These are phyloP conservation scores for Apodemia hepburni DNA, from an alignment of 2,888 invertebrate species.

Conservation along the genomic window DNA sequence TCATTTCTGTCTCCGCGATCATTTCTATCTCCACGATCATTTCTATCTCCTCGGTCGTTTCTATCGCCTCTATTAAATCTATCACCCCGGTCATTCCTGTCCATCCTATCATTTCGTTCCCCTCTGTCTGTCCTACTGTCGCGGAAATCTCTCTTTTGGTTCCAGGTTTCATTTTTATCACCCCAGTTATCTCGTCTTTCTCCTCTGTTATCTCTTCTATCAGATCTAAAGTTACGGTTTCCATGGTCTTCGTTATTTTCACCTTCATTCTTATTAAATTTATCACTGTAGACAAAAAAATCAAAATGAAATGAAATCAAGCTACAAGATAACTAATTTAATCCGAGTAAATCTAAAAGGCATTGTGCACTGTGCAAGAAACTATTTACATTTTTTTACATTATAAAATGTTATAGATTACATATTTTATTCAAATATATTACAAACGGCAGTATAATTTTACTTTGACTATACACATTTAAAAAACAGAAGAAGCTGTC, in stretches of 20 bases:
- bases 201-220: conserved; percentile 42
- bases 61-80: conserved; percentile 43
- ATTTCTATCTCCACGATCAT: conserved; percentile 30
- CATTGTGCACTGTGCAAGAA: neutral
- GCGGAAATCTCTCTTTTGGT: conserved; percentile 41
- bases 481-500: too few species aligned
- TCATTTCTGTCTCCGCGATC: conserved; percentile 34
- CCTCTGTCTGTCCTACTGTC: conserved; percentile 35
- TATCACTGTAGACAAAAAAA: conserved; percentile 35
- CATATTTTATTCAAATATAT: neutral
- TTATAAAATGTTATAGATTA: neutral
- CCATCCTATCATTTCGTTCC: conserved; percentile 23
- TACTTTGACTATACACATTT: neutral
- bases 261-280: conserved; percentile 49
- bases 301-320: conserved; percentile 27
- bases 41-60: conserved; percentile 39
- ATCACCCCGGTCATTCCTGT: conserved; percentile 40
- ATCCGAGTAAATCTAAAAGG: neutral
- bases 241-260: conserved; percentile 44
- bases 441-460: neutral
- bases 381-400: neutral
- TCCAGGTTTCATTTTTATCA: conserved; percentile 42
- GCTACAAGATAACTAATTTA: conserved; percentile 10
- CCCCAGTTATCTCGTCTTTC: conserved; percentile 41
- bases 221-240: conserved; percentile 36